phyloP scores from a whole-genome alignment of 2,888 invertebrate genomes.

The Ophioninae sp. region DNA sequence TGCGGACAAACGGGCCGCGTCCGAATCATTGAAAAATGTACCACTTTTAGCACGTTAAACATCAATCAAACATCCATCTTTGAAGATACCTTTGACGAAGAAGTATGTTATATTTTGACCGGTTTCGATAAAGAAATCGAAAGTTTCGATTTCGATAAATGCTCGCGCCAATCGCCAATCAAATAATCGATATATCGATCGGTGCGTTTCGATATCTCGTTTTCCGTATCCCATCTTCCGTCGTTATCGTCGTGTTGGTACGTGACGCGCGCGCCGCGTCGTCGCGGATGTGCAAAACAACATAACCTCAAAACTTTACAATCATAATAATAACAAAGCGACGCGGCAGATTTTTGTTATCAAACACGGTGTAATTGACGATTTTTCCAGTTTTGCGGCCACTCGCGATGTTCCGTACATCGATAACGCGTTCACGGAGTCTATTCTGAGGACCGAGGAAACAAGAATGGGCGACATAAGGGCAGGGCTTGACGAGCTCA shows the following conservation, averaged over 20 bases:
- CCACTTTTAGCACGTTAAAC: too few species aligned
- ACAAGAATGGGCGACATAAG: constrained; percentile 80
- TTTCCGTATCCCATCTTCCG: background rate
- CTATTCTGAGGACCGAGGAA: constrained; percentile 45
- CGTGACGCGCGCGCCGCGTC: constrained; percentile 17
- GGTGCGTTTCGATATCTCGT: constrained; percentile 20
- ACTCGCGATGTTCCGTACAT: constrained; percentile 64
- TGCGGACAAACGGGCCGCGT: too few species aligned
- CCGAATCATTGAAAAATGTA: too few species aligned
- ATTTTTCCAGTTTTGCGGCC: constrained; percentile 37
- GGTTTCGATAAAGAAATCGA: background rate
- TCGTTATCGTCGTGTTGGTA: constrained; percentile 1
- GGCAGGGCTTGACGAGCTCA: constrained; percentile 80
- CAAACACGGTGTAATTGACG: constrained; percentile 65
- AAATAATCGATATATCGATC: constrained; percentile 20
- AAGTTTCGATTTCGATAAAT: background rate
- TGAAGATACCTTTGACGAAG: too few species aligned
- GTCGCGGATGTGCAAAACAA: constrained; percentile 12
- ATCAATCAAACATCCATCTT: too few species aligned
- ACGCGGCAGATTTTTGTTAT: constrained; percentile 74
- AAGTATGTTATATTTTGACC: too few species aligned
- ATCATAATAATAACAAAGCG: constrained; percentile 78
- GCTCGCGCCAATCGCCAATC: constrained; percentile 6
- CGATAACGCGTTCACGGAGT: constrained; percentile 44
- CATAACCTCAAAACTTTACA: constrained; percentile 72